These are phyloP conservation scores for Enteromius treurensis DNA, from an alignment of 2,797 vertebrate genomes.

Conservation along the genomic window DNA sequence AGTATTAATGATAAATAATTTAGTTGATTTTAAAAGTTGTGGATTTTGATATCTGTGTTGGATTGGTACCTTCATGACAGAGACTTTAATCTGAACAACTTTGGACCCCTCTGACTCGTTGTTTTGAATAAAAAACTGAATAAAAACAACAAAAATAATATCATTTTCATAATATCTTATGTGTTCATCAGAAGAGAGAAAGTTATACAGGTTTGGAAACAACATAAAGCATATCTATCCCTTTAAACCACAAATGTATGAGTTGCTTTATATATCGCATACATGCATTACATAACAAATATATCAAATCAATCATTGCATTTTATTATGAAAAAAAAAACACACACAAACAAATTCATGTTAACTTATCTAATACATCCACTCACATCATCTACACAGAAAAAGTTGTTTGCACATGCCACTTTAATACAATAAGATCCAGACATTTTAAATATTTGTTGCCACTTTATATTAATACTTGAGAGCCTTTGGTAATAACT, in stretches of 20 bases:
- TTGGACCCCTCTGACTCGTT: not conserved
- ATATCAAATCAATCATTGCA: not conserved
- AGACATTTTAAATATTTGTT: not conserved
- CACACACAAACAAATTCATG: not conserved
- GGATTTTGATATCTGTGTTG: not conserved
- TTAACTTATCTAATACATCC: not conserved
- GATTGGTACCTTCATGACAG: not conserved
- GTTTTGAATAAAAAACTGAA: not conserved
- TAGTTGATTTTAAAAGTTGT: not conserved
- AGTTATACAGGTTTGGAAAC: not conserved
- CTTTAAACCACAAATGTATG: not conserved
- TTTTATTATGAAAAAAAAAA: not conserved
- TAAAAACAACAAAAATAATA: not conserved
- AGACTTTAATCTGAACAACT: not conserved
- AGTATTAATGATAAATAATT: not conserved
- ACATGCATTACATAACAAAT: slow-evolving; percentile 1
- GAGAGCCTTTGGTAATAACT: not conserved
- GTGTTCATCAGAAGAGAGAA: not conserved
- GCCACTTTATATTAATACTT: slow-evolving; percentile 12
- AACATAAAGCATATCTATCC: not conserved
- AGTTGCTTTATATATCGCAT: not conserved
- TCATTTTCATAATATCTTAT: not conserved
- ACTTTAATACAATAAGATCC: not conserved
- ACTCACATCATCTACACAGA: not conserved
- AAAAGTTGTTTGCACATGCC: not conserved